Evolutionary conservation across 2,888 invertebrate species (phyloP), one percentile per base, ranked within the genome.

Genomic region (Drosophila mimetica): DNA sequence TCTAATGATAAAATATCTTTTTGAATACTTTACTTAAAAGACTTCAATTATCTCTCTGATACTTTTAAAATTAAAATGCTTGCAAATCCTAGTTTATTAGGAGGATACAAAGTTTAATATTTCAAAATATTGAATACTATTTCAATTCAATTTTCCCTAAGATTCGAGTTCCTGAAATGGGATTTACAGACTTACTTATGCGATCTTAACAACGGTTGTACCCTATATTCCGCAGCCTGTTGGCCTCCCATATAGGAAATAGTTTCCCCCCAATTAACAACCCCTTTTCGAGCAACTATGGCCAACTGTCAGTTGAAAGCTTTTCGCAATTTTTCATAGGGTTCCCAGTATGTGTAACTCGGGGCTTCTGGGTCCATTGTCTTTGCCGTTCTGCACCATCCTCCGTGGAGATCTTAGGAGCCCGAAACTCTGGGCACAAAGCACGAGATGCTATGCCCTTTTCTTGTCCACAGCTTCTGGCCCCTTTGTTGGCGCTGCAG

Each of bases 291-390:
- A 46, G 39, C 41, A 18, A 46, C 60, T 30, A 6, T 20, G 30
- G 30, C 39, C 34, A 37, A 47, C 50, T 58, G 65, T 65, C 72
- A 59, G 59, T 47, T 42, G 30, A 59, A 42, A 61, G 86, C 77
- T 86, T 79, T 71, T 64, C 66, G 67, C 77, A 85, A 86, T 83
- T 83, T 86, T 75, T 83, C 83, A 83, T 67, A 83, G 79, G 74
- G 66, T 65, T 50, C 71, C 48, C 55, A 59, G 63, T 42, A 69
- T 76, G 74, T 70, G 77, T 75, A 54, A 66, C 48, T 39, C 14
- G 36, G 34, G 13, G 53, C 63, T 42, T 47, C 32, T 55, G 66
- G 46, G 42, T n/a, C 71, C 63, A 71, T 70, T 71, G 63, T 70
- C 53, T 70, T 53, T 18, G 48, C 28, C 41, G 41, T 52, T 37